Evolutionary conservation across 1,140 invertebrate species (phyloP).

Genomic region (Phocides pigmalion): DNA sequence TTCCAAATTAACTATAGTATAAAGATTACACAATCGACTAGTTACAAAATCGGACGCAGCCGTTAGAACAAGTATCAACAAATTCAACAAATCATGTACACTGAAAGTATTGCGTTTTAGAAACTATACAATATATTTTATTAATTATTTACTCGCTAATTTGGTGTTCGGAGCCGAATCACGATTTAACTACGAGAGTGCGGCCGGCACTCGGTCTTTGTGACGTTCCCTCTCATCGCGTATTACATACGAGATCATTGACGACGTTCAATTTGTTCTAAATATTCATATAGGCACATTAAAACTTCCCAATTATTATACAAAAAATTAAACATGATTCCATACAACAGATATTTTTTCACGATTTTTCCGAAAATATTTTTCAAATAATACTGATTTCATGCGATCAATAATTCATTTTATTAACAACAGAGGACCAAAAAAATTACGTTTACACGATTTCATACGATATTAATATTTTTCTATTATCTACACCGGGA

Average conservation of each 20-base stretch:
- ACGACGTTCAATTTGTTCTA: conserved; percentile 21
- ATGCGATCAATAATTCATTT: too few species aligned
- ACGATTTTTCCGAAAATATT: too few species aligned
- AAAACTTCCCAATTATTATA: too few species aligned
- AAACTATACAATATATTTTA: conserved; percentile 56
- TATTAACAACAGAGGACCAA: too few species aligned
- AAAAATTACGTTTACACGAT: too few species aligned
- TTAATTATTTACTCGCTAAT: conserved; percentile 62
- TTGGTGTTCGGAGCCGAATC: conserved; percentile 76
- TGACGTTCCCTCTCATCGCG: conserved; percentile 33
- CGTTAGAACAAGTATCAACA: conserved; percentile 25
- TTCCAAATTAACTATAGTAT: neutral
- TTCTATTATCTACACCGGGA: too few species aligned
- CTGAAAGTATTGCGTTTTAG: conserved; percentile 71
- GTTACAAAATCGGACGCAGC: neutral
- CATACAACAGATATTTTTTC: too few species aligned
- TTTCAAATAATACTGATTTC: too few species aligned
- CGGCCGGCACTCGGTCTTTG: conserved; percentile 42
- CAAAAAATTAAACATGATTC: too few species aligned
- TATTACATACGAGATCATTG: conserved; percentile 26
- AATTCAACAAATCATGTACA: conserved; percentile 79
- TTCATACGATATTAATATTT: too few species aligned
- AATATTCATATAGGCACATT: neutral
- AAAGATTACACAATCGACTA: neutral
- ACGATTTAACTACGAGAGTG: conserved; percentile 53